phyloP scores from a whole-genome alignment of 2,113 vertebrate genomes.

The Hippocampus comes region DNA sequence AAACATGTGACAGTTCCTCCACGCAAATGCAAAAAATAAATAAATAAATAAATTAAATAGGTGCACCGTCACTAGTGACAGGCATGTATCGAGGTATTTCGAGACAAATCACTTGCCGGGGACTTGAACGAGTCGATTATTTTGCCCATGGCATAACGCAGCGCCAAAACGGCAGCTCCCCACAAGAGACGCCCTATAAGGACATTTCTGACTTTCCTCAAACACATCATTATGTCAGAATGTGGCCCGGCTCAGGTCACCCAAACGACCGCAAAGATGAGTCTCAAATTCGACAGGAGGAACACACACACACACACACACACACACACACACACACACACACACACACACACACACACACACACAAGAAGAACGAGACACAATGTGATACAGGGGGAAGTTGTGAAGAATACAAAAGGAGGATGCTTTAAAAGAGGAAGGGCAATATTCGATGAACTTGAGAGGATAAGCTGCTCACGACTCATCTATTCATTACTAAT shows the following conservation, averaged over 20 bases:
- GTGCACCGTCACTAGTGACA: too few relatives aligned
- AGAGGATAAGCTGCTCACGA: background rate
- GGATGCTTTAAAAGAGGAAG: slow-evolving; percentile 4
- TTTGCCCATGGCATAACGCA: background rate
- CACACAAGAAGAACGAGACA: background rate
- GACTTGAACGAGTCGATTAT: background rate
- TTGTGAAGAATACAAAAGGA: slow-evolving; percentile 13
- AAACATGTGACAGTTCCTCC: too few relatives aligned
- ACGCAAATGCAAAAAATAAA: too few relatives aligned
- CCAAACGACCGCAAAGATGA: background rate
- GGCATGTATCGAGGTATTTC: too few relatives aligned
- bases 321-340: too few relatives aligned
- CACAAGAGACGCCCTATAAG: background rate
- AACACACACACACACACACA: background rate
- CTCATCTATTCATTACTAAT: background rate
- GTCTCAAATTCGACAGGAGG: background rate
- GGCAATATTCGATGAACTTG: background rate
- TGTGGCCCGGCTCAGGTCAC: background rate
- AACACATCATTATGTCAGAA: background rate
- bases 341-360: too few relatives aligned
- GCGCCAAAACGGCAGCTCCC: too few relatives aligned
- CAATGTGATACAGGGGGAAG: background rate
- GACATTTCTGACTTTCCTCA: background rate
- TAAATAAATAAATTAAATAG: too few relatives aligned
- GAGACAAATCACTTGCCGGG: too few relatives aligned